Base-by-base conservation (phyloP, 2,888 invertebrate genomes). In the Habrosyne pyritoides region DNA sequence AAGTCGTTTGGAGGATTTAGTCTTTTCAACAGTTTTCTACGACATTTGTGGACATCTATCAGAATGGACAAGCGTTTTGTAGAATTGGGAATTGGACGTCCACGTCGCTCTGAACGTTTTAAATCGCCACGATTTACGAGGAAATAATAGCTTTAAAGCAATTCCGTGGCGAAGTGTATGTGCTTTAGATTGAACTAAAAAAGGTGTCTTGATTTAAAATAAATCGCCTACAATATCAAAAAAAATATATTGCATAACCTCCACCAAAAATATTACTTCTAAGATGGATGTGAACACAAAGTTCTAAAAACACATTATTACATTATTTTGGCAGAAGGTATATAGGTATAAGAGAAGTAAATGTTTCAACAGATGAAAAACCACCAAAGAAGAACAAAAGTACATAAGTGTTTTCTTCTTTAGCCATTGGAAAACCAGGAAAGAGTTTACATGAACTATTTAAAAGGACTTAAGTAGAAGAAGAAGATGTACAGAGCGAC, bases 61-160 rank as follows among this genome's bases (percentile, higher is more conserved):
- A 88, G 86, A 79, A 84, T 80, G 89, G 91, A 89, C 91, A 84
- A 89, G 82, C 89, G 73, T 91, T 90, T 87, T 90, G 87, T 87
- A 81, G 88, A 86, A 90, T 86, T 81, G 84, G 79, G 77, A 87
- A 86, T 88, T 84, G 89, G 87, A 85, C 84, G 75, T 42, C 42
- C 42, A 18, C 42, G n/a, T 74, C 80, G 79, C 84, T 78, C 75
- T 75, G 76, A 81, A 73, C 80, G 84, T 86, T 91, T 90, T 88
- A 88, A 88, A 87, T 86, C 80, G 80, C 75, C 77, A 79, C 82
- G 86, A 88, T 91, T 89, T 89, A 90, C 86, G 85, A 70, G 81
- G 77, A 84, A 87, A 85, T 89, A 86, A 89, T 87, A 83, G 85
- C 74, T 76, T 53, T 69, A 69, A 79, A 83, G 82, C 84, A 79